Conservation (phyloP, 2,113 vertebrate species). For the Saimiri boliviensis region DNA sequence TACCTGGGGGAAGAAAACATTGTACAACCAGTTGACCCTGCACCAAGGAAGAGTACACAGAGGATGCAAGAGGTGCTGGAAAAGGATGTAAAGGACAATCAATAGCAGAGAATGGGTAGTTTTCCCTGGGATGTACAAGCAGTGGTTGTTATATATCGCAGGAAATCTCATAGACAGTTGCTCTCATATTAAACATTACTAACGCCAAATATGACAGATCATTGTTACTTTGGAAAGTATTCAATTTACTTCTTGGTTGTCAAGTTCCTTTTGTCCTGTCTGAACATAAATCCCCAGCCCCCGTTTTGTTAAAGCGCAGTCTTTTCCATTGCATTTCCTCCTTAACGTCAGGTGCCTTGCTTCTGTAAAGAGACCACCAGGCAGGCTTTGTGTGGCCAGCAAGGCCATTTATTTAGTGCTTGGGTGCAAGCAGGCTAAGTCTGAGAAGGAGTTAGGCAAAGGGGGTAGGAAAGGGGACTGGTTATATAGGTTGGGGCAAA, state of each 20-base stretch:
- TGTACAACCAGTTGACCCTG: background rate
- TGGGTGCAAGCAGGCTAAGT: too few relatives aligned
- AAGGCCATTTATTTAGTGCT: too few relatives aligned
- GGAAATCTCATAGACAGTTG: background rate
- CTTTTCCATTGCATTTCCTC: background rate
- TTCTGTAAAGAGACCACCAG: too few relatives aligned
- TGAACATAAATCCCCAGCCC: background rate
- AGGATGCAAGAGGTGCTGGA: background rate
- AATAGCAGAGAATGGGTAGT: fast-evolving
- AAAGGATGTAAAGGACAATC: too few relatives aligned
- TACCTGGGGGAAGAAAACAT: fast-evolving
- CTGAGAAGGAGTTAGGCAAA: too few relatives aligned
- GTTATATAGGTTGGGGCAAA: too few relatives aligned
- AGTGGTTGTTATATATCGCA: fast-evolving
- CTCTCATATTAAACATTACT: background rate
- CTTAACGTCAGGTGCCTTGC: background rate
- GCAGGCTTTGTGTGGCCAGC: too few relatives aligned
- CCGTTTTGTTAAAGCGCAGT: background rate
- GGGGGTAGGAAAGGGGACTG: too few relatives aligned
- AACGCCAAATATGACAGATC: background rate
- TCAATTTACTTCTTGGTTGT: background rate
- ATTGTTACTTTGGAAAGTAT: too few relatives aligned
- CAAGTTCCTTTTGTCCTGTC: background rate
- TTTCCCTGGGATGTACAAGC: background rate
- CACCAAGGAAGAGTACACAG: background rate